phyloP scores from a whole-genome alignment of 2,888 invertebrate species.

The Gibbula magus region DNA sequence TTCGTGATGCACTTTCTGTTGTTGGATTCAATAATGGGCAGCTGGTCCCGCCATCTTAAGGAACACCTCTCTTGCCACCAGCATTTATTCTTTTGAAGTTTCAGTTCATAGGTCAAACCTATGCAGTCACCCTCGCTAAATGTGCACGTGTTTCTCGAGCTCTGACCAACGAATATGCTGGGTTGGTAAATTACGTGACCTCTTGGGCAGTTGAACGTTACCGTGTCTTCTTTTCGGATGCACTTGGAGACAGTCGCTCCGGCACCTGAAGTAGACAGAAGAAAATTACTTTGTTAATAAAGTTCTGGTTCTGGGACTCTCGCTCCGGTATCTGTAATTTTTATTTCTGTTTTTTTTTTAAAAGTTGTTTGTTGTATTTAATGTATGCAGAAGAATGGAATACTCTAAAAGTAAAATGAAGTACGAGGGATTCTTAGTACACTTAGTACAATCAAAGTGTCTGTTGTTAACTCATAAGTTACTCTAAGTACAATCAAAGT shows the following conservation, averaged over 20 bases:
- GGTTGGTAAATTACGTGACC: slow-evolving; percentile 34
- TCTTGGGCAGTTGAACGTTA: slow-evolving; percentile 31
- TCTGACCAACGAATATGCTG: slow-evolving; percentile 21
- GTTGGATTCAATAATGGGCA: slow-evolving; percentile 22
- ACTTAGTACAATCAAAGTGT: no score
- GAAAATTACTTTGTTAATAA: background rate
- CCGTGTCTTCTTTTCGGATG: slow-evolving; percentile 23
- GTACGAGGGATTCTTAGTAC: no score
- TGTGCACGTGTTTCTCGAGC: slow-evolving; percentile 6
- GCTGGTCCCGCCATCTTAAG: slow-evolving; percentile 31
- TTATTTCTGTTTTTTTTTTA: no score
- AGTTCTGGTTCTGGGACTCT: background rate
- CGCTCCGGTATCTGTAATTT: no score
- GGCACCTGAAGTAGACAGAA: background rate
- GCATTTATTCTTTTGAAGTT: slow-evolving; percentile 38
- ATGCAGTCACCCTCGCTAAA: slow-evolving; percentile 24
- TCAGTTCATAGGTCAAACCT: slow-evolving; percentile 29
- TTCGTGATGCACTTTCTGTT: slow-evolving; percentile 23
- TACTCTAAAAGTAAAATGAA: no score
- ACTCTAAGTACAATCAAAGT: no score
- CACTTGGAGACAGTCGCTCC: slow-evolving; percentile 6
- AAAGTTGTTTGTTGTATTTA: no score
- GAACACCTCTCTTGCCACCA: slow-evolving; percentile 32
- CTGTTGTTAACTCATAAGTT: no score
- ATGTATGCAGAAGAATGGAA: no score